Evolutionary conservation across 2,888 invertebrate species (phyloP).

Genomic region (Caenorhabditis becei): DNA sequence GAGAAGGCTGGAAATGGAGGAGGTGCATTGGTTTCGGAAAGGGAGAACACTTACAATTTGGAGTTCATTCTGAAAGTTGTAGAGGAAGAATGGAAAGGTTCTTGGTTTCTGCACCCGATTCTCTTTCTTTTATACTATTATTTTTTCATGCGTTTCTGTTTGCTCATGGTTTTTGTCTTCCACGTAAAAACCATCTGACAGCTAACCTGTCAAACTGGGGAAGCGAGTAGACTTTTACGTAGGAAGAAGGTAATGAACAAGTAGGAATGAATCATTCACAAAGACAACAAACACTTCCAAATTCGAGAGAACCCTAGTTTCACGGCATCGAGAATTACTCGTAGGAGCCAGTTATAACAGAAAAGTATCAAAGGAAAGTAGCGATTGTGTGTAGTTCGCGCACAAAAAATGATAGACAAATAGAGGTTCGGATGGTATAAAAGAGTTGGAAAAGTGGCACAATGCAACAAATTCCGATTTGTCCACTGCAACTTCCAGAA

Average conservation of each 20-base stretch:
- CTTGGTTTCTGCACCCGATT: constrained; percentile 7
- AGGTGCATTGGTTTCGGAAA: too few relatives aligned
- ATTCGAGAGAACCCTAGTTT: too few relatives aligned
- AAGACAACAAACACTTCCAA: too few relatives aligned
- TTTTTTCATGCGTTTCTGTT: constrained; percentile 10
- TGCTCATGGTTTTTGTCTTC: constrained; percentile 30
- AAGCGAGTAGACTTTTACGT: too few relatives aligned
- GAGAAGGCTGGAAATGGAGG: constrained; percentile 16
- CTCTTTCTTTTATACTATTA: constrained; percentile 28
- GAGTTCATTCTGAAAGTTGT: constrained; percentile 40
- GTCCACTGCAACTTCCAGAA: constrained; percentile 5
- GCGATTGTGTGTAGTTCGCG: background rate
- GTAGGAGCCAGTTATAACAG: background rate
- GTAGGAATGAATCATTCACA: too few relatives aligned
- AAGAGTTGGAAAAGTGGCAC: background rate
- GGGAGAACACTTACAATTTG: constrained; percentile 34
- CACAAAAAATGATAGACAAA: constrained; percentile 13
- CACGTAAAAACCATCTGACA: background rate
- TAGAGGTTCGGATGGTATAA: constrained; percentile 2
- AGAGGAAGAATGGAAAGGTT: constrained; percentile 29
- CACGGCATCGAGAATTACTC: too few relatives aligned
- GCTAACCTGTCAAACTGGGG: too few relatives aligned
- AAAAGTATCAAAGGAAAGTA: background rate
- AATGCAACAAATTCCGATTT: background rate
- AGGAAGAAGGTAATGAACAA: too few relatives aligned